Evolutionary conservation across 2,113 vertebrate genomes (phyloP).

Genomic region (Hypanus sabinus): DNA sequence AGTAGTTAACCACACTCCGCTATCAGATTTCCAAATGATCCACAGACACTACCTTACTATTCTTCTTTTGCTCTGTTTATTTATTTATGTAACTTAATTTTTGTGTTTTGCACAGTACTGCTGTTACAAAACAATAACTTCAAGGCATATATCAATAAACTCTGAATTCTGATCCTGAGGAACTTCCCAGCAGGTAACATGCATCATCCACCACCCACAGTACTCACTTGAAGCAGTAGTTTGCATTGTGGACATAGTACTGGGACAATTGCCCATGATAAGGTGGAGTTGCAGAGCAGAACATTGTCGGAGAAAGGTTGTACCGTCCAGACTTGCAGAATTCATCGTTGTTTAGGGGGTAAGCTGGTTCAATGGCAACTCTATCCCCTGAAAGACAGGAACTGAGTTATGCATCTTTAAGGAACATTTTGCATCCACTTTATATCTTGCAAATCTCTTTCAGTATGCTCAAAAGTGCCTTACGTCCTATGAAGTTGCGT

Average conservation of each 20-base stretch:
- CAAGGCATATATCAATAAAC: too few relatives aligned
- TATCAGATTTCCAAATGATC: too few relatives aligned
- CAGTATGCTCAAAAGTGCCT: too few relatives aligned
- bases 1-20: too few relatives aligned
- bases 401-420: not conserved
- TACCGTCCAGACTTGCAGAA: conserved; percentile 39
- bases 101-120: too few relatives aligned
- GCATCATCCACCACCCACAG: not conserved
- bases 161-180: too few relatives aligned
- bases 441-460: too few relatives aligned
- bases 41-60: too few relatives aligned
- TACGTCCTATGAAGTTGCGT: too few relatives aligned
- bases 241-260: conserved; percentile 37
- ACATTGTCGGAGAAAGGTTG: conserved; percentile 37
- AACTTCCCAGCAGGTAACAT: not conserved
- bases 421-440: not conserved
- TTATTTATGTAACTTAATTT: too few relatives aligned
- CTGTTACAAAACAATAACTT: too few relatives aligned
- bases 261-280: conserved; percentile 23
- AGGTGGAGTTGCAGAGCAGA: conserved; percentile 36
- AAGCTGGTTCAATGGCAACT: conserved; percentile 37
- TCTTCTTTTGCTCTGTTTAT: too few relatives aligned
- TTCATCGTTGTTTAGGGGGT: conserved; percentile 21
- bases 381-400: conserved; percentile 31
- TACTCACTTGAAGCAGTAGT: conserved; percentile 38